Evolutionary conservation across 2,888 invertebrate genomes (phyloP).

Genomic region (Chymomyza fuscimana): DNA sequence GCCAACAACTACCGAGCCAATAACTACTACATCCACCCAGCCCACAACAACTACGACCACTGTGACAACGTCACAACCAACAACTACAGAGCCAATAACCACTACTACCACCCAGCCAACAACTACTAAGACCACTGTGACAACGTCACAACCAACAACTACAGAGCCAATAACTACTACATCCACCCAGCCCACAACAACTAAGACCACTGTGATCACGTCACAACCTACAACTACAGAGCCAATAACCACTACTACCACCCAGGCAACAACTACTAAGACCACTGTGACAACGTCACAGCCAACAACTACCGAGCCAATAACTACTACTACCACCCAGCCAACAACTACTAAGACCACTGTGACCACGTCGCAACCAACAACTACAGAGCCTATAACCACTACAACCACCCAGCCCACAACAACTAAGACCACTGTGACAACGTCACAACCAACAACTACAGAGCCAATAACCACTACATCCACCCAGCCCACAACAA

Average conservation of each 20-base stretch:
- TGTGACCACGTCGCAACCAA: background rate
- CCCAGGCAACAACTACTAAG: background rate
- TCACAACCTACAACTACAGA: background rate
- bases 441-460: background rate
- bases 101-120: background rate
- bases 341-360: constrained; percentile 14
- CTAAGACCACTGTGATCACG: background rate
- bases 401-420: background rate
- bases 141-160: background rate
- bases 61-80: no score
- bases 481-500: background rate
- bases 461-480: background rate
- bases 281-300: background rate
- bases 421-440: background rate
- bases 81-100: background rate
- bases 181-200: background rate
- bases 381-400: background rate
- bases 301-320: background rate
- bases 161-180: background rate
- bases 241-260: background rate
- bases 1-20: background rate
- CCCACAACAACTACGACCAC: no score
- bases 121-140: background rate
- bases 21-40: background rate
- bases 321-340: background rate